Percentiles rank a stretch among this genome's conserved stretches.
Evolutionary conservation across 2,113 vertebrate genomes (phyloP).

Genomic region (Calyptommatus sinebrachiatus): DNA sequence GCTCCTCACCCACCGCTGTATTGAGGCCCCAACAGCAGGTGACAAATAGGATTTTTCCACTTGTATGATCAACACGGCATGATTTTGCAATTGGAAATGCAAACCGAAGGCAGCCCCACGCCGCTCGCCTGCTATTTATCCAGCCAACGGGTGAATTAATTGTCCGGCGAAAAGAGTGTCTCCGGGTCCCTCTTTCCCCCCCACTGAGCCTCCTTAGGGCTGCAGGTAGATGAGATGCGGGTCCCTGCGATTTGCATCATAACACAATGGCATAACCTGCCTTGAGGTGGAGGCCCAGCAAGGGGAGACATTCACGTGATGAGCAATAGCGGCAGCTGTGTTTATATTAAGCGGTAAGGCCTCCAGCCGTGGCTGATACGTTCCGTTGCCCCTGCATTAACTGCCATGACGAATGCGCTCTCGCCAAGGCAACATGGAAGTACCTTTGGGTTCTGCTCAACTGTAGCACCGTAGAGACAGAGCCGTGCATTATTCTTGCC

Average conservation of each 20-base stretch:
- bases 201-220: not conserved
- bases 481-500: no score
- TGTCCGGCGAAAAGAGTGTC: not conserved
- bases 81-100: constrained; percentile 69
- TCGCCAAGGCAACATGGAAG: no score
- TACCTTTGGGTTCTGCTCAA: no score
- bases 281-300: not conserved
- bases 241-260: not conserved
- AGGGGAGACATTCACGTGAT: not conserved
- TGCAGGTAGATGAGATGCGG: not conserved
- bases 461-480: no score
- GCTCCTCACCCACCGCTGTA: constrained; percentile 54
- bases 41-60: constrained; percentile 74
- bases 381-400: no score
- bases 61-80: constrained; percentile 66
- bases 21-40: constrained; percentile 59
- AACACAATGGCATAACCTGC: no score
- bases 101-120: constrained; percentile 44
- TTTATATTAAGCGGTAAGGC: not conserved
- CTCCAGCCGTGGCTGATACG: no score
- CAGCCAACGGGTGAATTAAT: constrained; percentile 1
- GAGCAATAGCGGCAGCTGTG: not conserved
- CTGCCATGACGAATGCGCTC: no score
- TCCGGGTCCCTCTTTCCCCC: not conserved
- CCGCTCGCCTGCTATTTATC: constrained; percentile 3